Conservation (phyloP, 2,888 invertebrate genomes). For the Drosophila lacicola region DNA sequence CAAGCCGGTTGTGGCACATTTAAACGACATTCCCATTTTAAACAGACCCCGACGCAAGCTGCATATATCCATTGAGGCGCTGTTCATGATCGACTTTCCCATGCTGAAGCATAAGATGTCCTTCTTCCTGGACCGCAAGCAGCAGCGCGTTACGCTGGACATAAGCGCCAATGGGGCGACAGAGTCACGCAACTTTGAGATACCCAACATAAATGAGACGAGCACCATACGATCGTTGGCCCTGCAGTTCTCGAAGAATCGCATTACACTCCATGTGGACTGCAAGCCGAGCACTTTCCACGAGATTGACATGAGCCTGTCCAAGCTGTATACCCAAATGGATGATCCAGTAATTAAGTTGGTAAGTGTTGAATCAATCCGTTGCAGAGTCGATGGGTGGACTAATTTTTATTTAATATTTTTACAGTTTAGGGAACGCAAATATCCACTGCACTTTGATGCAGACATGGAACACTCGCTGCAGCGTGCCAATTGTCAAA, state of each 20-base stretch:
- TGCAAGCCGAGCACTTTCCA: constrained; percentile 84
- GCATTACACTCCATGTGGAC: constrained; percentile 83
- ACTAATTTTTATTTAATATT: neutral
- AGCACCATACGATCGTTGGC: constrained; percentile 85
- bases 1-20: neutral
- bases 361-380: constrained; percentile 65
- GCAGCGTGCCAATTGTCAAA: constrained; percentile 85
- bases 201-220: constrained; percentile 84
- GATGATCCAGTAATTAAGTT: constrained; percentile 85
- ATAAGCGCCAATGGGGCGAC: constrained; percentile 83
- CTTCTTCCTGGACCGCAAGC: constrained; percentile 85
- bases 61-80: constrained; percentile 85
- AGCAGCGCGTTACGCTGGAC: constrained; percentile 84
- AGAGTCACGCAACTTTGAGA: constrained; percentile 84
- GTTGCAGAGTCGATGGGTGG: neutral
- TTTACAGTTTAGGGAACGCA: constrained; percentile 84
- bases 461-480: constrained; percentile 83
- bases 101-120: constrained; percentile 85
- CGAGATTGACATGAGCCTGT: constrained; percentile 83
- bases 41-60: constrained; percentile 84
- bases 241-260: constrained; percentile 83
- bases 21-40: neutral
- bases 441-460: constrained; percentile 85
- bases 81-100: constrained; percentile 85
- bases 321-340: constrained; percentile 85